Percentiles rank a stretch among this genome's conserved stretches.
Evolutionary conservation across 2,113 vertebrate genomes (phyloP).

Genomic region (Herpailurus yagouaroundi): DNA sequence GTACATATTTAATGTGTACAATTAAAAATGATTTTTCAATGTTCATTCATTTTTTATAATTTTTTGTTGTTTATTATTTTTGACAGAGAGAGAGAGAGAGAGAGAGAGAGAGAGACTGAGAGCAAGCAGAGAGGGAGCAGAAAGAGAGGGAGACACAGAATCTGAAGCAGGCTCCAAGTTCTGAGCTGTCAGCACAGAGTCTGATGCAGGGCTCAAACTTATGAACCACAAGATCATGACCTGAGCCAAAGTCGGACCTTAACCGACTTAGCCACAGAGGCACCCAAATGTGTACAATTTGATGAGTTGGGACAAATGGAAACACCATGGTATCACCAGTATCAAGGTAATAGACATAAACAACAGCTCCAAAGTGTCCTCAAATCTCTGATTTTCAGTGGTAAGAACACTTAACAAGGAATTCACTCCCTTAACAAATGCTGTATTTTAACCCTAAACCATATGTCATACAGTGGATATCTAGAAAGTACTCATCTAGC

Average conservation of each 20-base stretch:
- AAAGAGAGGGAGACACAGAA: too few relatives aligned
- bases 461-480: not conserved
- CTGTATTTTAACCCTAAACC: not conserved
- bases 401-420: not conserved
- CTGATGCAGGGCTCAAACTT: too few relatives aligned
- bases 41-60: too few relatives aligned
- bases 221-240: too few relatives aligned
- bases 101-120: too few relatives aligned
- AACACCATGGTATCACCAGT: not conserved
- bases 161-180: too few relatives aligned
- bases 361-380: not conserved
- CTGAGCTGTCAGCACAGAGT: too few relatives aligned
- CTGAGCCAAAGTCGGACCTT: too few relatives aligned
- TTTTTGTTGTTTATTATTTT: too few relatives aligned
- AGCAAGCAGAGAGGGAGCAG: too few relatives aligned
- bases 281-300: not conserved
- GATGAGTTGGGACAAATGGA: not conserved
- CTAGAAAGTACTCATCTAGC: not conserved
- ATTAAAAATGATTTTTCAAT: not conserved
- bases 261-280: too few relatives aligned
- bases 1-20: not conserved
- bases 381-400: not conserved
- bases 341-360: not conserved
- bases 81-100: too few relatives aligned
- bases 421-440: not conserved